Evolutionary conservation across 2,113 vertebrate genomes (phyloP).

Genomic region (Grus americana): DNA sequence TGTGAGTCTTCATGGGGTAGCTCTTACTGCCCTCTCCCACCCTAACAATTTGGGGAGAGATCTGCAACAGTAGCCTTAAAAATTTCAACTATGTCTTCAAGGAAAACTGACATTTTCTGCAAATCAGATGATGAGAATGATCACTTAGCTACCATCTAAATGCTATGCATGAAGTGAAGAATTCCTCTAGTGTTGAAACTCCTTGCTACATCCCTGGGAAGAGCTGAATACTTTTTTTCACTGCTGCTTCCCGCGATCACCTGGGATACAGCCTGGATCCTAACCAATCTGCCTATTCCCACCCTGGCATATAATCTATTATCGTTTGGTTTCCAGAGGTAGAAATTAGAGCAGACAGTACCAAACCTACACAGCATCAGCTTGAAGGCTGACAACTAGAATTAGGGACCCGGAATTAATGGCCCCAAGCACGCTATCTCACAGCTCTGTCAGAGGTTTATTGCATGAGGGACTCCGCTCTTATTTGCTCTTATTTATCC

Average conservation of each 20-base stretch:
- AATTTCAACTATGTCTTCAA: neutral
- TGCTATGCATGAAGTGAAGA: neutral
- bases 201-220: neutral
- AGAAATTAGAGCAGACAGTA: constrained; percentile 24
- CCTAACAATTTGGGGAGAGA: neutral
- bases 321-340: constrained; percentile 1
- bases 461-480: neutral
- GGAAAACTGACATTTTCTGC: constrained; percentile 17
- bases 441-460: neutral
- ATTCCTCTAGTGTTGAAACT: neutral
- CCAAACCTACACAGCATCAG: neutral
- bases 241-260: neutral
- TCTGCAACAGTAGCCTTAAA: neutral
- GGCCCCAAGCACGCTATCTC: neutral
- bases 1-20: neutral
- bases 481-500: neutral
- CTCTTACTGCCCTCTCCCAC: neutral
- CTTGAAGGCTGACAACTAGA: constrained; percentile 6
- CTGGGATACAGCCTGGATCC: neutral
- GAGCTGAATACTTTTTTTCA: neutral
- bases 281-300: neutral
- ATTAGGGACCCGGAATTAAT: constrained; percentile 15
- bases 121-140: neutral
- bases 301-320: constrained; percentile 35
- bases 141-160: neutral